Conservation (phyloP, 2,113 vertebrate genomes). For the Sceloporus tristichus region DNA sequence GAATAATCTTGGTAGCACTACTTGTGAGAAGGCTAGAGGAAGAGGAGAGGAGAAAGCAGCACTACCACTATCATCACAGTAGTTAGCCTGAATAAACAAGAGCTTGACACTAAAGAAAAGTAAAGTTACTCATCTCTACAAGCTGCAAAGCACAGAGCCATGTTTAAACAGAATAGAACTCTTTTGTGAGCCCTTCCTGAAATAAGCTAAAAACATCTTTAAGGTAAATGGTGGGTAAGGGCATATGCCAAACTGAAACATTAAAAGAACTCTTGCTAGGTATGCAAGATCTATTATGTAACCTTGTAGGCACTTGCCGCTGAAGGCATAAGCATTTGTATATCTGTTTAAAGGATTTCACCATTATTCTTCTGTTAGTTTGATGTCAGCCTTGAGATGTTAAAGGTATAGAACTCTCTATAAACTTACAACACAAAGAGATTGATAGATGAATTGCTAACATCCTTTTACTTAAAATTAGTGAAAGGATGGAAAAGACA, state of each 20-base stretch:
- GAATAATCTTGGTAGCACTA: not conserved
- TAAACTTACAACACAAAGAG: constrained; percentile 44
- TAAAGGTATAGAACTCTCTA: constrained; percentile 33
- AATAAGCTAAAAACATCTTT: constrained; percentile 18
- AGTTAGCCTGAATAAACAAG: constrained; percentile 17
- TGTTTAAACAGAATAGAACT: constrained; percentile 32
- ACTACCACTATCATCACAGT: not conserved
- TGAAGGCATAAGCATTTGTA: not conserved
- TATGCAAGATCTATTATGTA: constrained; percentile 16
- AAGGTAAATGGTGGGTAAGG: not conserved
- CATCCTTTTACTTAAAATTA: constrained; percentile 31
- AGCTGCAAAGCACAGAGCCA: not conserved
- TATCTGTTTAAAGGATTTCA: constrained; percentile 25
- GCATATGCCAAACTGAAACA: constrained; percentile 19
- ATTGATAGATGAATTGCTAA: constrained; percentile 14
- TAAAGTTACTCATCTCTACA: constrained; percentile 23
- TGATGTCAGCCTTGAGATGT: constrained; percentile 37
- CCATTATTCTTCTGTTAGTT: constrained; percentile 22
- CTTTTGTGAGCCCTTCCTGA: constrained; percentile 20
- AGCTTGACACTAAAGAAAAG: not conserved
- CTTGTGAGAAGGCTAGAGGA: not conserved
- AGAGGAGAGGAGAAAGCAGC: not conserved
- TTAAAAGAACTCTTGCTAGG: constrained; percentile 25
- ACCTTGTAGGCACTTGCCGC: constrained; percentile 4
- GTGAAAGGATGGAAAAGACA: constrained; percentile 30